Evolutionary conservation across 1,140 invertebrate genomes (phyloP), one percentile per base, ranked within the genome.

Genomic region (Meteorus sp.): DNA sequence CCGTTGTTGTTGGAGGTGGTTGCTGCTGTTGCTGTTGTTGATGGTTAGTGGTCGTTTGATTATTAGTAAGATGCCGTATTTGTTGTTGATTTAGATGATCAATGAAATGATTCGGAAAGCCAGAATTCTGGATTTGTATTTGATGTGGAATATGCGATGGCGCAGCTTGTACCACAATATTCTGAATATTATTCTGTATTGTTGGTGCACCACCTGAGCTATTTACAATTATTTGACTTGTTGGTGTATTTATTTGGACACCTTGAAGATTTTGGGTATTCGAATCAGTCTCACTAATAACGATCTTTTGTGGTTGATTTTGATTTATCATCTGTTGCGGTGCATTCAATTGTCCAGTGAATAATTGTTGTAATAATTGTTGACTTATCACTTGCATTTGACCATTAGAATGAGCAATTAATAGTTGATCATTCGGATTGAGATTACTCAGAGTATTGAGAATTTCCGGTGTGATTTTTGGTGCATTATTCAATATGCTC

Each of bases 371-470:
- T 8, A 80, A 61, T 3, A 77, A 56, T 22, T 80, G 78, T 35
- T 80, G 78, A 63, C 77, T 79, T 9, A 80, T 79, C 1, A 79
- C 72, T 51, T 80, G 78, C 78, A 79, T 79, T 54, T 80, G 77
- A 1, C 78, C 78, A 45, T 80, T 80, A 0, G 76, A 73, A 59
- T 79, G 77, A 0, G 78, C 78, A 20, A 79, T 80, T 22, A 79
- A 54, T 4, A 79, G 37, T 37, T 80, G 78, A 64, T 80, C 78
- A 50, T 79, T 80, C 1, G 78, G 78, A 66, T 80, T 80, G 11
- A 80, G 64, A 60, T 79, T 79, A 29, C 77, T 79, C 20, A 79
- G 57, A 7, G 77, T 73, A 55, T 77, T 79, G n/a, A 79, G 51
- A 48, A 80, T 80, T 60, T 80, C 78, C 0, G 77, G 77, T 27